Conservation (phyloP, 2,113 vertebrate species). For the Periophthalmus modestus region DNA sequence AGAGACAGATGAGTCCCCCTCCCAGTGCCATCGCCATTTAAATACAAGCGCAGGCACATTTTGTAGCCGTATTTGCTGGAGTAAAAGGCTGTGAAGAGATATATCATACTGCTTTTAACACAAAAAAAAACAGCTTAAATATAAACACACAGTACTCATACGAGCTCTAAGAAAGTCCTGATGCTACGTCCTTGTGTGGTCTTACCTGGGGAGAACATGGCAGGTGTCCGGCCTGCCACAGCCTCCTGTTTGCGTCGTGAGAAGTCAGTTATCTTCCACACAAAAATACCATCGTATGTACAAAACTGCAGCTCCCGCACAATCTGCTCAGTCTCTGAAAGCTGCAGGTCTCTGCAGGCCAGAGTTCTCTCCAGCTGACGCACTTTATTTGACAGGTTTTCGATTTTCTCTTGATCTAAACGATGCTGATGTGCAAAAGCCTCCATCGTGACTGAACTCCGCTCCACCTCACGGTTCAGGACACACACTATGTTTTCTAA, state of each 20-base stretch:
- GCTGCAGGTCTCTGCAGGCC: conserved; percentile 84
- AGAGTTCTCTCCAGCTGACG: conserved; percentile 87
- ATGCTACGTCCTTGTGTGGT: not conserved
- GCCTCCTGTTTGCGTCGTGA: conserved; percentile 88
- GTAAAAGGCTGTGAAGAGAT: conserved; percentile 83
- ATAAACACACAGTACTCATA: not conserved
- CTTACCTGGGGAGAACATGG: conserved; percentile 94
- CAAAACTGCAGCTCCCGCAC: conserved; percentile 82
- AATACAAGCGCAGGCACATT: conserved; percentile 91
- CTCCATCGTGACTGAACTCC: conserved; percentile 80
- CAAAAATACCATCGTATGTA: conserved; percentile 87
- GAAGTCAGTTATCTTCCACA: conserved; percentile 91
- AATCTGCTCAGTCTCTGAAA: conserved; percentile 85
- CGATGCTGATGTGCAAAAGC: conserved; percentile 85
- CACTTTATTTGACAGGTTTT: conserved; percentile 84
- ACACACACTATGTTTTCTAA: conserved; percentile 93
- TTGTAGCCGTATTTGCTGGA: conserved; percentile 94
- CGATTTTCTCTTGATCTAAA: conserved; percentile 88
- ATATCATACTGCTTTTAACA: not conserved
- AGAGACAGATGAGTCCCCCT: conserved; percentile 89
- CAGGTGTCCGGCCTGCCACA: conserved; percentile 80
- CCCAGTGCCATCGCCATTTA: conserved; percentile 91
- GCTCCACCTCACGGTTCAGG: conserved; percentile 90
- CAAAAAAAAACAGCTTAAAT: not conserved
- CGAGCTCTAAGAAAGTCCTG: not conserved